Evolutionary conservation across 2,113 vertebrate species (phyloP).

Genomic region (Gymnogyps californianus): DNA sequence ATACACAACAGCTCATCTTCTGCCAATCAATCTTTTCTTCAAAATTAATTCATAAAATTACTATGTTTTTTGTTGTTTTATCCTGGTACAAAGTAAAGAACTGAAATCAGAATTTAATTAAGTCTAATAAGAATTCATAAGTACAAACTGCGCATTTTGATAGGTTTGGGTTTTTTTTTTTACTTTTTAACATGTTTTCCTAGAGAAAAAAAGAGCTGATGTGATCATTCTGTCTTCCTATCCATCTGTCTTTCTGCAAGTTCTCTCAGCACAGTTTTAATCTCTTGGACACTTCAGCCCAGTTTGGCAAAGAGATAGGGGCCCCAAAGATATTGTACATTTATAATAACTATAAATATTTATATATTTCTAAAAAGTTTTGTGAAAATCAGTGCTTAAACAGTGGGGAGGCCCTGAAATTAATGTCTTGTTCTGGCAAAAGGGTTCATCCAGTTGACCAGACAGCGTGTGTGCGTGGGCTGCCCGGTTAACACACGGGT

Average conservation of each 20-base stretch:
- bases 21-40: background rate
- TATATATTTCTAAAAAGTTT: background rate
- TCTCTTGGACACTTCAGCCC: background rate
- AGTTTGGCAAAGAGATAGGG: background rate
- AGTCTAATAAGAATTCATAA: background rate
- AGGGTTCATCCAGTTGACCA: background rate
- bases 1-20: background rate
- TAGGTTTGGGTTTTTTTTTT: background rate
- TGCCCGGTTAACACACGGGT: background rate
- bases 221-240: background rate
- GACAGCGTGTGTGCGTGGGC: fast-evolving
- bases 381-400: background rate
- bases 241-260: background rate
- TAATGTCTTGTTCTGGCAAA: background rate
- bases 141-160: background rate
- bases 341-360: background rate
- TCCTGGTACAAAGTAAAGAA: background rate
- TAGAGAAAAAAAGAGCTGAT: background rate
- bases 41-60: background rate
- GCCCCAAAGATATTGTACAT: background rate
- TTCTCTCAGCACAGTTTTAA: background rate
- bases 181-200: background rate
- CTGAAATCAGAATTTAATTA: background rate
- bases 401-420: background rate
- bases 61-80: background rate